A percentile compares a stretch with the other conserved stretches of the same genome.
Conservation (phyloP, 2,888 invertebrate species). For the Troides helena region DNA sequence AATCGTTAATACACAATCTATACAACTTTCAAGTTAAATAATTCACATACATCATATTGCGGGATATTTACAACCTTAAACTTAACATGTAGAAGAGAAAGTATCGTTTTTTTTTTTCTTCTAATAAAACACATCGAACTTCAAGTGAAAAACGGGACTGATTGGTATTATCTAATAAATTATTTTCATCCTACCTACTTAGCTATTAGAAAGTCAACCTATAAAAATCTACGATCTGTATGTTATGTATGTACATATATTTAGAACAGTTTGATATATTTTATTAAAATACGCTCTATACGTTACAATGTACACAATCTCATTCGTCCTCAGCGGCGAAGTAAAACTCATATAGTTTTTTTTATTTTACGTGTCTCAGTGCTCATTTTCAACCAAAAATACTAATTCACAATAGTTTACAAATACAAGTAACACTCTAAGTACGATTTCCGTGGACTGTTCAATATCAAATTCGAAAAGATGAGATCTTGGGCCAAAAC, state of each 20-base stretch:
- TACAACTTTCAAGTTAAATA: conserved; percentile 67
- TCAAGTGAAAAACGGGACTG: background rate
- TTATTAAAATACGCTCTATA: conserved; percentile 26
- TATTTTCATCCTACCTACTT: conserved; percentile 22
- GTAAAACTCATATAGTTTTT: conserved; percentile 5
- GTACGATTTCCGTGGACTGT: conserved; percentile 25
- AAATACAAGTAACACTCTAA: conserved; percentile 22
- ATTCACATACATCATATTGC: conserved; percentile 45
- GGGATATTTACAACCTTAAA: conserved; percentile 68
- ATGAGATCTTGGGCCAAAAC: conserved; percentile 27
- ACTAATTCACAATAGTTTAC: background rate
- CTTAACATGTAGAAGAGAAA: conserved; percentile 32
- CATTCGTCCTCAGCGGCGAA: conserved; percentile 4
- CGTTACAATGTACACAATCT: conserved; percentile 25
- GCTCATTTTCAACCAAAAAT: background rate
- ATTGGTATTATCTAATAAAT: conserved; percentile 20
- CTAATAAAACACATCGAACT: conserved; percentile 24
- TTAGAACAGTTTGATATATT: conserved; percentile 28
- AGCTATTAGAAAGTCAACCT: conserved; percentile 16
- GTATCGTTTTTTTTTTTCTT: conserved; percentile 8
- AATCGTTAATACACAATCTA: conserved; percentile 55
- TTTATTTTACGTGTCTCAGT: conserved; percentile 8
- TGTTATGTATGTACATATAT: conserved; percentile 26
- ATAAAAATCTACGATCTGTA: conserved; percentile 24
- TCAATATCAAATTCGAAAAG: conserved; percentile 26